Percentiles rank a stretch among this genome's conserved stretches.
phyloP scores from a whole-genome alignment of 2,113 vertebrate species.

The Elanoides forficatus region DNA sequence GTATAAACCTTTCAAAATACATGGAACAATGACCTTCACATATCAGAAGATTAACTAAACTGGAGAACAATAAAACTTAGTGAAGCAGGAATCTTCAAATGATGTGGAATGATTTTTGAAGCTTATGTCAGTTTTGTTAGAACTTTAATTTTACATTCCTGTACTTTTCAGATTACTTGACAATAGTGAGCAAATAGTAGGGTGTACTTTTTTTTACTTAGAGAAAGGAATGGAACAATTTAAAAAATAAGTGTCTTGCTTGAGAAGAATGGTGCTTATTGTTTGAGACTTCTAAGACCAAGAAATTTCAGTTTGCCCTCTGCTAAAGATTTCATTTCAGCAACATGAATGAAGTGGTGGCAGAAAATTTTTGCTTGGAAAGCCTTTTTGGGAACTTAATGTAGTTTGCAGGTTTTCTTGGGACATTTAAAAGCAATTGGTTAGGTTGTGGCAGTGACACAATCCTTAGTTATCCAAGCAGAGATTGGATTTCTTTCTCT shows the following conservation, averaged over 20 bases:
- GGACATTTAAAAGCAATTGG: not conserved
- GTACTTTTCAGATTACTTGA: slow-evolving; percentile 11
- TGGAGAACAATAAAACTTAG: slow-evolving; percentile 36
- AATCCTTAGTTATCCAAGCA: not conserved
- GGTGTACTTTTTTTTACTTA: not conserved
- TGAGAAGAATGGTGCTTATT: not conserved
- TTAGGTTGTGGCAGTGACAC: not conserved
- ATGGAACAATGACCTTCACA: slow-evolving; percentile 52
- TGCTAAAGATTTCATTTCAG: not conserved
- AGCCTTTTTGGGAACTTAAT: not conserved
- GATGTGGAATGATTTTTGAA: slow-evolving; percentile 56
- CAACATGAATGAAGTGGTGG: not conserved
- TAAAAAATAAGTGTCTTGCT: not conserved
- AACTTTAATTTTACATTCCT: slow-evolving; percentile 41
- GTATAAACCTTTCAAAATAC: slow-evolving; percentile 31
- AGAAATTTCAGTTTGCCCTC: not conserved
- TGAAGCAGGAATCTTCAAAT: slow-evolving; percentile 42
- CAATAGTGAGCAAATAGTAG: slow-evolving; percentile 1
- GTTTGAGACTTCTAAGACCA: not conserved
- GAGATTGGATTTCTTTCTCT: not conserved
- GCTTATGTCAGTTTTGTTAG: slow-evolving; percentile 46
- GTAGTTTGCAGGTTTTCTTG: not conserved
- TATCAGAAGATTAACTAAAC: slow-evolving; percentile 58
- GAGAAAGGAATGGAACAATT: not conserved
- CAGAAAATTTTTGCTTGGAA: not conserved